Base-by-base conservation (phyloP, 2,797 vertebrate species). In the Oreochromis grahami region DNA sequence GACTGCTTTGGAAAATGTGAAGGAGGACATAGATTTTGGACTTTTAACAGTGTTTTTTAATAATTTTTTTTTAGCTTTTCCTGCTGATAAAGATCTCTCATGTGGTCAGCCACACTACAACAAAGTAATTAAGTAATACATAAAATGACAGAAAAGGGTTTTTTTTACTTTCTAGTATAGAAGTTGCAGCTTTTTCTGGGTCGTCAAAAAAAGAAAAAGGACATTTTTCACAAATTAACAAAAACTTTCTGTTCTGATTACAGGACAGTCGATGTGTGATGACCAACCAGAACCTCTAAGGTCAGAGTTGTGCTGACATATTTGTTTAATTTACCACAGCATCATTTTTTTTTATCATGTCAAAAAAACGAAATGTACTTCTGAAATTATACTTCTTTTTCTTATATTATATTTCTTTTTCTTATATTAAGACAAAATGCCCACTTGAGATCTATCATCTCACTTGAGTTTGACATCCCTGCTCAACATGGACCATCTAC, bases 91-190 rank as follows among this genome's bases (percentile, higher is more conserved):
- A 56, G 53, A 56, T 26, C 53, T 34, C 10, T 63, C 58, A 36
- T 2, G 3, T 34, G 56, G 32, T 36, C 29, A 12, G 15, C 36
- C 58, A 63, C 26, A 36, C 32, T 36, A 63, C 32, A 63, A n/a
- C 58, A 36, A 36, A n/a, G 32, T 63, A 36, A 63, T 63, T 32
- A n/a, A 5, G 32, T 63, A n/a, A 3, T 36, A 36, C 17, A 36
- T 36, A 5, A 63, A 63, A 63, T 0, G 17, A 5, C 58, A 60
- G 17, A 60, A 36, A 60, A 12, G 6, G 9, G 1, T 12, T 1
- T 12, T 60, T n/a, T 60, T 0, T 6, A 60, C 58, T n/a, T 1
- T 60, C 9, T 36, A n/a, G 15, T 19, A 19, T 0, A 58, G 55
- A 58, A 58, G 55, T 58, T 58, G 55, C 55, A 32, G 5, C 8